These are phyloP conservation scores for Tenebrio molitor DNA, from an alignment of 1,140 invertebrate species.

Conservation along the genomic window DNA sequence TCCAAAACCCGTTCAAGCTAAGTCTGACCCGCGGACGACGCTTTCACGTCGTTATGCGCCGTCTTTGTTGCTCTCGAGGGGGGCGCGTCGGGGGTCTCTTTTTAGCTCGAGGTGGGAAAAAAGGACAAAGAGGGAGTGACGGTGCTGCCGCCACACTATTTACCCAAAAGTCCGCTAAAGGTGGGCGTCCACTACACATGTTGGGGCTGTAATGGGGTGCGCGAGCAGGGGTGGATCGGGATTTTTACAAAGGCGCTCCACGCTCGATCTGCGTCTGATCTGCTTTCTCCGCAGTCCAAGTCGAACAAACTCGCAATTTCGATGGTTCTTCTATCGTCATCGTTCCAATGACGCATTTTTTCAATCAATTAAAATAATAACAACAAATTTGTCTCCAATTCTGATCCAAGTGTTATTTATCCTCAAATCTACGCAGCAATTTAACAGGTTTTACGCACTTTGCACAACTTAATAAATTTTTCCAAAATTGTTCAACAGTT, in stretches of 20 bases:
- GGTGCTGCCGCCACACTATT: conserved; percentile 3
- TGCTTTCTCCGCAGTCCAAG: too few relatives aligned
- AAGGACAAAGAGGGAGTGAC: background rate
- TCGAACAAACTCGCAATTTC: too few relatives aligned
- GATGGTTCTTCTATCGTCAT: too few relatives aligned
- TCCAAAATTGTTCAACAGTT: too few relatives aligned
- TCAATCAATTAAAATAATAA: too few relatives aligned
- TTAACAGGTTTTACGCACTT: too few relatives aligned
- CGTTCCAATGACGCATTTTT: too few relatives aligned
- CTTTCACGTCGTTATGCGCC: background rate
- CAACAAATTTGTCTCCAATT: too few relatives aligned
- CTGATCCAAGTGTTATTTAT: too few relatives aligned
- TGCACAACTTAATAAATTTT: too few relatives aligned
- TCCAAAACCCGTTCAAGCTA: conserved; percentile 10
- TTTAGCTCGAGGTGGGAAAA: background rate
- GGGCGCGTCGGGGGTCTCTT: background rate
- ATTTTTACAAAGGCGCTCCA: conserved; percentile 4
- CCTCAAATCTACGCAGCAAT: too few relatives aligned
- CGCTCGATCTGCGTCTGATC: too few relatives aligned
- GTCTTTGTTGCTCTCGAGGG: background rate
- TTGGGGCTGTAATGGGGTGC: background rate
- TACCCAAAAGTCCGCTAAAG: background rate
- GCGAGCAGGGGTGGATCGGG: background rate
- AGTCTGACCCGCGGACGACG: background rate
- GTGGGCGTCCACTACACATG: conserved; percentile 4